Percentiles rank a stretch among this genome's conserved stretches.
Evolutionary conservation across 2,113 vertebrate species (phyloP).

Genomic region (Etheostoma cragini): DNA sequence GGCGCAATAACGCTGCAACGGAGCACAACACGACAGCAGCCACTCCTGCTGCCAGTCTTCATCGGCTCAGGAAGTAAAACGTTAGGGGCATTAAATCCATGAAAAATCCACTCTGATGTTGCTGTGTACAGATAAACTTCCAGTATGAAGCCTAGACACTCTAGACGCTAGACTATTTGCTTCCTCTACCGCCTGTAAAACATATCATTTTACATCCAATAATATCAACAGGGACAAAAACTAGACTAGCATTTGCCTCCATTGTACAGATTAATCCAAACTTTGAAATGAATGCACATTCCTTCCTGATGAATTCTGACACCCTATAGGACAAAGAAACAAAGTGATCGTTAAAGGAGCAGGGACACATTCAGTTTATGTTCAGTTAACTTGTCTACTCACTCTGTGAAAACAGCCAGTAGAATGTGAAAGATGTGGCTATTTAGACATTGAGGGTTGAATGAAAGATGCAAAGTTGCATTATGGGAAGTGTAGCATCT

Average conservation of each 20-base stretch:
- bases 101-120: constrained; percentile 42
- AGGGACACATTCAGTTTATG: background rate
- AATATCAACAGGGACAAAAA: background rate
- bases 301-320: background rate
- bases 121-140: constrained; percentile 38
- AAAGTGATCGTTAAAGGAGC: background rate
- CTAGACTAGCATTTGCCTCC: background rate
- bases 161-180: background rate
- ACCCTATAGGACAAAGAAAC: background rate
- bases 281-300: background rate
- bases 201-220: background rate
- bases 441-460: no score
- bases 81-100: constrained; percentile 37
- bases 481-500: no score
- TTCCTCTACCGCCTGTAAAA: background rate
- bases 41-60: constrained; percentile 64
- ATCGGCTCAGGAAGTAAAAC: constrained; percentile 54
- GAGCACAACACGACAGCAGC: constrained; percentile 64
- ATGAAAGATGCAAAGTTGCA: no score
- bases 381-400: background rate
- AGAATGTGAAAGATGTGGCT: no score
- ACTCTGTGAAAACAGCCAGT: background rate
- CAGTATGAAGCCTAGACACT: background rate
- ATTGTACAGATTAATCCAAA: background rate
- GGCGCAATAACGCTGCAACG: constrained; percentile 57